Evolutionary conservation across 2,888 invertebrate genomes (phyloP).

Genomic region (Aphidoletes aphidimyza): DNA sequence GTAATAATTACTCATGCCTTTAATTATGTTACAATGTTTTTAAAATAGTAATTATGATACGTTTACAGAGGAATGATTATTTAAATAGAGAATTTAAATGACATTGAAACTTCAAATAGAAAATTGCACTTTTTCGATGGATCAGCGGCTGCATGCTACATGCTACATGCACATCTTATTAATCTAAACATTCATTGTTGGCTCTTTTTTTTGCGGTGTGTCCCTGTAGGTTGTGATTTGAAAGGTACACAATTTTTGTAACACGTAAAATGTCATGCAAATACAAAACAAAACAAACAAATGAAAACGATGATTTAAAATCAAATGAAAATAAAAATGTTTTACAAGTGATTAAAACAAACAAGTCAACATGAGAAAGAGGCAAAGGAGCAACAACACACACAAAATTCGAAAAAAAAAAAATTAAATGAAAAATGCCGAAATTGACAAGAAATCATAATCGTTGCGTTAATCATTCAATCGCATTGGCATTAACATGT

Average conservation of each 20-base stretch:
- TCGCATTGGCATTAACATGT: not conserved
- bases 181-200: not conserved
- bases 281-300: too few relatives aligned
- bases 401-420: not conserved
- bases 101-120: not conserved
- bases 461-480: not conserved
- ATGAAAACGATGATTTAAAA: too few relatives aligned
- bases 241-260: too few relatives aligned
- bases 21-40: not conserved
- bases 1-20: not conserved
- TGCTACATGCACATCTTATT: constrained; percentile 8
- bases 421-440: not conserved
- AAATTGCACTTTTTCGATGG: not conserved
- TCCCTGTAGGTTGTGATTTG: too few relatives aligned
- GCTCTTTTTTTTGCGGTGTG: too few relatives aligned
- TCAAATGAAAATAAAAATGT: not conserved
- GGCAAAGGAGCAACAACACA: not conserved
- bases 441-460: not conserved
- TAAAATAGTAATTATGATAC: constrained; percentile 9
- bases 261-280: too few relatives aligned
- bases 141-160: not conserved
- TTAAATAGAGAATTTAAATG: not conserved
- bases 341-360: not conserved
- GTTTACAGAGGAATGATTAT: not conserved
- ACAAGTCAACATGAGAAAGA: not conserved